These are phyloP conservation scores for Teleopsis dalmanni DNA, from an alignment of 1,140 invertebrate genomes.

Conservation along the genomic window DNA sequence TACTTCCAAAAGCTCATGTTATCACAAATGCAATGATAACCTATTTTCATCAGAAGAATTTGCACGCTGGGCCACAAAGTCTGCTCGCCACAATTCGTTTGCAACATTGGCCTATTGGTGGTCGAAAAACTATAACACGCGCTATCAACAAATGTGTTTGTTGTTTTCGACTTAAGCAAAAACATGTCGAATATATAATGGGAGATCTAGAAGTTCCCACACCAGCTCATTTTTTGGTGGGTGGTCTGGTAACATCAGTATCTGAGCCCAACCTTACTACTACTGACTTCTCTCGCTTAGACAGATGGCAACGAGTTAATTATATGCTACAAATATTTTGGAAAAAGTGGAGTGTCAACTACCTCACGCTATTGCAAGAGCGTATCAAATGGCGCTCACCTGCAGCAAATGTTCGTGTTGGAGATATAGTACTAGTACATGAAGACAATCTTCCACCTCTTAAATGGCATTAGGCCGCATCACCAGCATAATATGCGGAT, in stretches of 20 bases:
- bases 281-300: conserved; percentile 4
- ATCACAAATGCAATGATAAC: neutral
- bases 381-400: conserved; percentile 2
- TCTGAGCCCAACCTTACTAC: conserved; percentile 20
- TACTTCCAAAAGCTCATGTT: conserved; percentile 10
- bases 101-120: conserved; percentile 8
- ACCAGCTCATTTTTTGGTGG: conserved; percentile 9
- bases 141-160: conserved; percentile 6
- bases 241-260: conserved; percentile 20
- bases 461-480: conserved; percentile 2
- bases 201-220: conserved; percentile 9
- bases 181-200: conserved; percentile 4
- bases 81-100: no score
- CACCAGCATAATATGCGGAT: neutral
- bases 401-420: neutral
- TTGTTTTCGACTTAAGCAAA: conserved; percentile 6
- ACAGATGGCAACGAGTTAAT: conserved; percentile 3
- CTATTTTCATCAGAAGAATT: conserved; percentile 10
- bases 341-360: conserved; percentile 2
- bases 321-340: conserved; percentile 10
- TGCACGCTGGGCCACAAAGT: conserved; percentile 8
- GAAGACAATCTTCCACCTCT: conserved; percentile 8
- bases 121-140: conserved; percentile 3
- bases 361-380: conserved; percentile 6
- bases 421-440: neutral